Evolutionary conservation across 2,113 vertebrate species (phyloP), one percentile per base, ranked within the genome.

Genomic region (Leptosomus discolor): DNA sequence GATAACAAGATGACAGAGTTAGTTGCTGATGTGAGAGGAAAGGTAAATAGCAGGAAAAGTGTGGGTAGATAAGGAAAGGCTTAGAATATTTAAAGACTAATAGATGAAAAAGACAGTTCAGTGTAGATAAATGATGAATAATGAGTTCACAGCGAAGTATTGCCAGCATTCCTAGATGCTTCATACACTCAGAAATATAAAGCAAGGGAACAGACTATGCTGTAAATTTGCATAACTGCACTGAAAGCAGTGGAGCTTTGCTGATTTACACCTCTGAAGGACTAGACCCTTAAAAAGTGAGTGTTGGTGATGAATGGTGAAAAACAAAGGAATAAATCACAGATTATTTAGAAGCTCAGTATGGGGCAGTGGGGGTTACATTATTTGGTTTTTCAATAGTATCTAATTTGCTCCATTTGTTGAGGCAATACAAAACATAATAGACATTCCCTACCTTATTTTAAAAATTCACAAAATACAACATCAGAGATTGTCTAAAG

Each of bases 81-180:
- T 92, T 93, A 80, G 58, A 82, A 84, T 96, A 96, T 94, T 97
- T 95, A 95, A 95, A 94, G 78, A 64, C 48, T 84, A 68, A 94
- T 46, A 51, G 80, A 94, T 50, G 50, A 93, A 96, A 79, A 92
- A 92, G 73, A 41, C 54, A 93, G 67, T 85, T 97, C 82, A 73
- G 85, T 36, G 41, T 53, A 97, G 95, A 95, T 88, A 97, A 91
- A 86, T 68, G 60, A 92, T 92, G 54, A 95, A 80, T 97, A 97
- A 94, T 92, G 95, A 95, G 68, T 75, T 92, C 63, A 76, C 0
- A 0, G 48, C 18, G 58, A 84, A 96, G 57, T 54, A 63, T 64
- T 94, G 20, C 67, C 63, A 78, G 68, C 48, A 64, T 79, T 90
- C 26, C 24, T 76, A 39, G 39, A 65, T 73, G 50, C 41, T 95